Base-by-base conservation (phyloP, 2,888 invertebrate genomes). In the Choreutis nemorana region DNA sequence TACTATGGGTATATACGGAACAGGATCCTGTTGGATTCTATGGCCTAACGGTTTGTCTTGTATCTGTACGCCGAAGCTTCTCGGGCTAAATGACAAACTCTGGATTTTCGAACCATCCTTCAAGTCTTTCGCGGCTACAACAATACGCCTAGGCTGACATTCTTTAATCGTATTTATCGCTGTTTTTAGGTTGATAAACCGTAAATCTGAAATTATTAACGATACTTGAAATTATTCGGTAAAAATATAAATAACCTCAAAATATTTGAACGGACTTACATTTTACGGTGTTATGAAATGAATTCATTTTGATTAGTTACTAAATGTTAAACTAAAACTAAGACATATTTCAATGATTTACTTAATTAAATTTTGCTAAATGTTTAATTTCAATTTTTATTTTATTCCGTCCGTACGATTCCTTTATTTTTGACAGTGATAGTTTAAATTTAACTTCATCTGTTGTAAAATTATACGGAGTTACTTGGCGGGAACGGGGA, bases 1-100 rank as follows among this genome's bases (percentile, higher is more conserved):
- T 1, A 67, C 51, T 25, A 78, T 71, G 21, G 77, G 77, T 26
- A 70, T 56, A 28, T 75, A 77, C 2, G 57, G 49, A 12, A 73
- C 33, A 1, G 77, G 77, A 32, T 68, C 70, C 32, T 64, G 61
- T 31, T 59, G 63, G 23, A 60, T 61, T 14, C 42, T 54, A 21
- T 41, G 45, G 3, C 39, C 40, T 4, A 40, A 41, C 4, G 45
- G 42, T 22, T 53, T 60, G 3, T 71, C 63, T 10, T 40, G 40
- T 3, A 77, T 75, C 38, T 68, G 71, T 1, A 70, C 47, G 12
- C 58, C 63, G 13, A 72, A 53, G 37, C 46, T 58, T 35, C 65
- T 45, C 1, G 77, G 78, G n/a, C 55, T 48, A 37, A 78, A 68
- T 1, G 48, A 40, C 14, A 66, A 26, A 1, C 46, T 42, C 30